A percentile compares a stretch with the other conserved stretches of the same genome.
These are phyloP conservation scores for Eptesicus fuscus DNA, from an alignment of 2,113 vertebrate species.

Conservation along the genomic window DNA sequence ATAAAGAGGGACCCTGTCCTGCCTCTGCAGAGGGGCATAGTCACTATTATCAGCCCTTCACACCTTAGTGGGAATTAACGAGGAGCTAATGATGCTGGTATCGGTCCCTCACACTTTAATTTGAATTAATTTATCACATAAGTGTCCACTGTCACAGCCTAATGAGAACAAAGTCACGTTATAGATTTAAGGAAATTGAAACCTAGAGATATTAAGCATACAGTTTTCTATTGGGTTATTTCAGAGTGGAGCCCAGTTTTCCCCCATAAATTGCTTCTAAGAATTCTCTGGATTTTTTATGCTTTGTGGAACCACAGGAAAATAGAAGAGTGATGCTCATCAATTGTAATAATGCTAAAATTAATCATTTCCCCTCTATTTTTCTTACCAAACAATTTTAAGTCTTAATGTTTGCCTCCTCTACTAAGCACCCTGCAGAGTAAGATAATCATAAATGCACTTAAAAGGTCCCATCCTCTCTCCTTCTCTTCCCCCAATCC, in stretches of 20 bases:
- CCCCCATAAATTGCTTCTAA: background rate
- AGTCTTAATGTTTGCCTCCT: background rate
- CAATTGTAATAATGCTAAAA: constrained; percentile 1
- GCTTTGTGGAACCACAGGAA: background rate
- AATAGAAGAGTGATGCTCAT: background rate
- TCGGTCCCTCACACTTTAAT: background rate
- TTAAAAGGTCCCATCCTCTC: background rate
- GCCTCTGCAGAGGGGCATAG: background rate
- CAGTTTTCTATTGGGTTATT: background rate
- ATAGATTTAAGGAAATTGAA: background rate
- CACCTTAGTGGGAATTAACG: background rate
- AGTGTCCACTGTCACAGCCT: background rate
- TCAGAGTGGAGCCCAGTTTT: background rate
- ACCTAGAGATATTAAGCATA: background rate
- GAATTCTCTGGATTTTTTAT: background rate
- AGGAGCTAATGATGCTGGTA: background rate
- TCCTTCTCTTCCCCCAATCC: background rate
- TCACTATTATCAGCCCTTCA: background rate
- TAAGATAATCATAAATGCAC: background rate
- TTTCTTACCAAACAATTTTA: background rate
- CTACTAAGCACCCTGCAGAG: background rate
- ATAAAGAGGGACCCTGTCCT: background rate
- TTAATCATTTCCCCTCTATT: background rate
- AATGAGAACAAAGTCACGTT: background rate
- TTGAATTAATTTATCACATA: background rate